Conservation (phyloP, 2,113 vertebrate genomes). For the Periophthalmus modestus region DNA sequence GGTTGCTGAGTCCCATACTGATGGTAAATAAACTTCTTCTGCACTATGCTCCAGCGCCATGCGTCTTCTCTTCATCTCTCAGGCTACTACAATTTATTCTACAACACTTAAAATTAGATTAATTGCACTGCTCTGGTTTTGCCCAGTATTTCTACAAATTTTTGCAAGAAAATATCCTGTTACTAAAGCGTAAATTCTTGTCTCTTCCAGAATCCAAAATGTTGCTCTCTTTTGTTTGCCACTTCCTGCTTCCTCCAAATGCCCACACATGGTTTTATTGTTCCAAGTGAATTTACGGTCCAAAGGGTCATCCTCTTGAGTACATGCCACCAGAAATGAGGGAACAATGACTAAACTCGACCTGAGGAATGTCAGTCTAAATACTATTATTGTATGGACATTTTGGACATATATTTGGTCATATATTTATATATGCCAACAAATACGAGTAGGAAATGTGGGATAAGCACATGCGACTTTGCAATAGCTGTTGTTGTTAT, state of each 20-base stretch:
- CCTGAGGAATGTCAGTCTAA: neutral
- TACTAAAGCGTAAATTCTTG: neutral
- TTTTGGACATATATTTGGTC: neutral
- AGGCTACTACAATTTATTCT: too few species aligned
- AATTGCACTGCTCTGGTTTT: too few species aligned
- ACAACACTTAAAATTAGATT: too few species aligned
- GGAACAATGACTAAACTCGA: neutral
- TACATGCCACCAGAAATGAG: neutral
- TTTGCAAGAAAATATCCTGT: neutral
- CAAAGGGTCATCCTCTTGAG: neutral
- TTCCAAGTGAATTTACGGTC: neutral
- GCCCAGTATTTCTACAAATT: neutral
- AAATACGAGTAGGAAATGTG: neutral
- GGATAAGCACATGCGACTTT: neutral
- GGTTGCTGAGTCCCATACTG: too few species aligned
- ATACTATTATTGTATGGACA: neutral
- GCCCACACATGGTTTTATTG: neutral
- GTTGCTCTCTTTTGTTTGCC: neutral
- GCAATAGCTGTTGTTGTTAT: neutral
- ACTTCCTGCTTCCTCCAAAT: slow-evolving; percentile 5
- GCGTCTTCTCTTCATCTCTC: too few species aligned
- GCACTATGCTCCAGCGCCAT: too few species aligned
- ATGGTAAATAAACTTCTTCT: too few species aligned
- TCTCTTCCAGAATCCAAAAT: neutral
- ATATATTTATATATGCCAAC: neutral